A percentile compares a stretch with the other conserved stretches of the same genome.
These are phyloP conservation scores for Psylliodes chrysocephalus DNA, from an alignment of 2,888 invertebrate species.

Conservation along the genomic window DNA sequence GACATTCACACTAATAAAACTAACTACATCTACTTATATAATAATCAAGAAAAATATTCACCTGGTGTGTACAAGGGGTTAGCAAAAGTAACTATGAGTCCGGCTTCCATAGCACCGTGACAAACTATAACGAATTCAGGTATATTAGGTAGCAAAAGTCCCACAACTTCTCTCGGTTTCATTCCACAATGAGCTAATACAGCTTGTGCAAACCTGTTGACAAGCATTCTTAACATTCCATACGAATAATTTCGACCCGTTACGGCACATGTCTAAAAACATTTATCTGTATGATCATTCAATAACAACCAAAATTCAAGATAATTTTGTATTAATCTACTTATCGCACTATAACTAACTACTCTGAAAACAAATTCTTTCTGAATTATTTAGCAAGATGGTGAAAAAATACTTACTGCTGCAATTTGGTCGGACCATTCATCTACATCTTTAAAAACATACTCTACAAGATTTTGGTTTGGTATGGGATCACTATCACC, in stretches of 20 bases:
- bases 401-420: constrained; percentile 69
- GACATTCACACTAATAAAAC: no score
- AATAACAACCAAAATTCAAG: no score
- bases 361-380: no score
- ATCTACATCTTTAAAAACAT: constrained; percentile 69
- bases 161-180: constrained; percentile 72
- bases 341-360: no score
- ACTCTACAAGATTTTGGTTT: constrained; percentile 69
- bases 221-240: constrained; percentile 70
- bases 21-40: no score
- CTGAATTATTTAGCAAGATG: no score
- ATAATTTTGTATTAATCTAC: no score
- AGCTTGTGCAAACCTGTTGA: constrained; percentile 70
- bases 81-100: constrained; percentile 74
- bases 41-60: no score
- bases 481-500: constrained; percentile 67
- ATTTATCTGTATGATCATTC: no score
- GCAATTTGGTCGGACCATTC: constrained; percentile 71
- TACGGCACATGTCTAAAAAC: constrained; percentile 73
- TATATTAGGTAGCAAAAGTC: constrained; percentile 75
- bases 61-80: constrained; percentile 77
- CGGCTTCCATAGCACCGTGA: constrained; percentile 74
- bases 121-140: constrained; percentile 76
- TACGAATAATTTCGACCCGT: constrained; percentile 75
- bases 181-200: constrained; percentile 69